phyloP scores from a whole-genome alignment of 2,888 invertebrate genomes.

The Ochropleura leucogaster region DNA sequence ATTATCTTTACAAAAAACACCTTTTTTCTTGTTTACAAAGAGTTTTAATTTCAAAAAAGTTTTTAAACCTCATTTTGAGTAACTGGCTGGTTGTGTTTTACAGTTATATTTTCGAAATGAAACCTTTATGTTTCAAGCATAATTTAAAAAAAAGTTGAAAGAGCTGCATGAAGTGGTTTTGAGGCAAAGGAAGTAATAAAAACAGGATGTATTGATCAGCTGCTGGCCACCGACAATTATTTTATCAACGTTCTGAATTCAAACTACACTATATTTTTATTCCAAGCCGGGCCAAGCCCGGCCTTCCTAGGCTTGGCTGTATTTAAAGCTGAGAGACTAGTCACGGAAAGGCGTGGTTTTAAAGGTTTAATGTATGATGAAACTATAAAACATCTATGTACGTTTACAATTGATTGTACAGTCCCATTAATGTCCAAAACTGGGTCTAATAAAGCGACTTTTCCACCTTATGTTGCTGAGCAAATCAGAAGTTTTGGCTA shows the following conservation, averaged over 20 bases:
- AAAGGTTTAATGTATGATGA: background rate
- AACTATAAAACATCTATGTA: background rate
- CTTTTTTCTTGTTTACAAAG: background rate
- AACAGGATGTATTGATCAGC: slow-evolving; percentile 28
- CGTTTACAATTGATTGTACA: background rate
- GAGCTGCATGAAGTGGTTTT: background rate
- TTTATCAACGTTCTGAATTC: slow-evolving; percentile 15
- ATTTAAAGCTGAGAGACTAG: slow-evolving; percentile 17
- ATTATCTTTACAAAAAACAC: background rate
- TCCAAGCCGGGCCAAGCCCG: slow-evolving; percentile 8
- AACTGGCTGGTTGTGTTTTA: background rate
- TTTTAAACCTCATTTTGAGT: background rate
- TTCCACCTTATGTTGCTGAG: background rate
- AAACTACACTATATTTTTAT: slow-evolving; percentile 5
- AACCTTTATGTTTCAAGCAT: background rate
- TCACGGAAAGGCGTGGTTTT: slow-evolving; percentile 16
- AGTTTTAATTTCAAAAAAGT: background rate
- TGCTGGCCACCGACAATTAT: background rate
- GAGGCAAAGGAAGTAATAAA: background rate
- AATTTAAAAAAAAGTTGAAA: no score
- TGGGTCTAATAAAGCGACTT: background rate
- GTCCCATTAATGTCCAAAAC: background rate
- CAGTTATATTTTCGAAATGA: background rate
- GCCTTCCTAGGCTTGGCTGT: slow-evolving; percentile 31
- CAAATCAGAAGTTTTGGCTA: background rate